phyloP scores from a whole-genome alignment of 2,888 invertebrate genomes.

The Opisthograptis luteolata region DNA sequence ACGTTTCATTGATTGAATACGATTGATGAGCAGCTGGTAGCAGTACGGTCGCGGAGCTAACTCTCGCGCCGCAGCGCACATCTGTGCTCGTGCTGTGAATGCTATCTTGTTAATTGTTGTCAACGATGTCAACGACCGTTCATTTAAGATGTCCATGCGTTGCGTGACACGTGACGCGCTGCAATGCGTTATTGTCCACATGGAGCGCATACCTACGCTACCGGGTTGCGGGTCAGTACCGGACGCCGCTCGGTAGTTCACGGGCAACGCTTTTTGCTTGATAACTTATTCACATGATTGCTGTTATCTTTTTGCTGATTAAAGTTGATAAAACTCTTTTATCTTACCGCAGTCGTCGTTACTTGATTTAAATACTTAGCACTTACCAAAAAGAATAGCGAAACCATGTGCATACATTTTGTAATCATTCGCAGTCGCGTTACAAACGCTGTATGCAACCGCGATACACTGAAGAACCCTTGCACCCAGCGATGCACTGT shows the following conservation, averaged over 20 bases:
- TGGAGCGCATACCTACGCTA: not conserved
- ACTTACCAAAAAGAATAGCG: too few species aligned
- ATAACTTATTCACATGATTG: too few species aligned
- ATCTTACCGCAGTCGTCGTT: conserved; percentile 6
- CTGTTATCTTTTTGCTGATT: conserved; percentile 4
- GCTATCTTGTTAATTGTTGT: too few species aligned
- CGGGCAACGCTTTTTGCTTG: conserved; percentile 1
- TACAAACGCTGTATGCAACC: not conserved
- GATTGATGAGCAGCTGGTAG: too few species aligned
- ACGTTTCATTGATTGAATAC: too few species aligned
- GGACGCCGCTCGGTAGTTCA: not conserved
- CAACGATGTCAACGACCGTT: conserved; percentile 26
- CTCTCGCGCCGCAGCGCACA: too few species aligned
- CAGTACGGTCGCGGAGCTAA: too few species aligned
- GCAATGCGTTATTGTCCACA: not conserved
- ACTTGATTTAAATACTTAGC: too few species aligned
- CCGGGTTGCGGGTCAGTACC: too few species aligned
- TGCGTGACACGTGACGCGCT: not conserved
- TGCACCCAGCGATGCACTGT: not conserved
- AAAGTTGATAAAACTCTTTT: conserved; percentile 1
- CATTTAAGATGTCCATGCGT: conserved; percentile 12
- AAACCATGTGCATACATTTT: too few species aligned
- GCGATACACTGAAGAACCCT: not conserved
- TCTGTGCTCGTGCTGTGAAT: too few species aligned
- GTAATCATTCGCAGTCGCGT: too few species aligned